Percentiles rank a stretch among this genome's conserved stretches.
Evolutionary conservation across 2,888 invertebrate genomes (phyloP).

Genomic region (Xanthorhoe spadicearia): DNA sequence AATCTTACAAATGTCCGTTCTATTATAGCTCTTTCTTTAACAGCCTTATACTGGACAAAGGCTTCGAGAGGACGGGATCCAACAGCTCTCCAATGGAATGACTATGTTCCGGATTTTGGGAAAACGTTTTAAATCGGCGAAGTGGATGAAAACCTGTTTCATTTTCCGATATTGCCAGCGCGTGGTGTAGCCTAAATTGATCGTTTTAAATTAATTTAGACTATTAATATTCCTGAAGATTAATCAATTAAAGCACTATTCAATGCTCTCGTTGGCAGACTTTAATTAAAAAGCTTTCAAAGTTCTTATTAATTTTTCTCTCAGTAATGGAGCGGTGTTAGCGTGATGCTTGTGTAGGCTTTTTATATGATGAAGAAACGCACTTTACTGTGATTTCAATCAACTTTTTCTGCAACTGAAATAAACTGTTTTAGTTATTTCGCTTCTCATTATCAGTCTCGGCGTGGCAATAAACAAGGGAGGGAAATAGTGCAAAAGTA

Average conservation of each 20-base stretch:
- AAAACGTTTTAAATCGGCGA: slow-evolving; percentile 41
- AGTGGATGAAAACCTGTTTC: slow-evolving; percentile 37
- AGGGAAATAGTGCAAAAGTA: slow-evolving; percentile 61
- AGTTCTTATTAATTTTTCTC: slow-evolving; percentile 51
- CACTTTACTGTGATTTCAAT: slow-evolving; percentile 8
- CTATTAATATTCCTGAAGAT: slow-evolving; percentile 43
- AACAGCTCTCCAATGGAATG: slow-evolving; percentile 49
- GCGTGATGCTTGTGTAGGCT: slow-evolving; percentile 19
- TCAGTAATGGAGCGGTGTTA: slow-evolving; percentile 44
- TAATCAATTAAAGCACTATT: slow-evolving; percentile 50
- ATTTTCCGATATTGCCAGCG: slow-evolving; percentile 35
- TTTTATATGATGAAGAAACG: slow-evolving; percentile 4
- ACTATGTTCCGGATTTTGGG: slow-evolving; percentile 38
- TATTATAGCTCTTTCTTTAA: slow-evolving; percentile 63
- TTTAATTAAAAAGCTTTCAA: slow-evolving; percentile 58
- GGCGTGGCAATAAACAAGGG: slow-evolving; percentile 25
- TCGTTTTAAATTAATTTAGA: slow-evolving; percentile 43
- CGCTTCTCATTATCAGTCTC: slow-evolving; percentile 8
- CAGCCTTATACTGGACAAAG: slow-evolving; percentile 58
- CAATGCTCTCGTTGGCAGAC: slow-evolving; percentile 42
- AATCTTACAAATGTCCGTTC: slow-evolving; percentile 66
- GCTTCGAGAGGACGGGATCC: slow-evolving; percentile 47
- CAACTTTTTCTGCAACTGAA: not conserved
- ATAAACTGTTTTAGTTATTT: not conserved
- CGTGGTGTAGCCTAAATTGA: slow-evolving; percentile 40